Evolutionary conservation across 1,140 invertebrate species (phyloP), one percentile per base, ranked within the genome.

Genomic region (Heliconius hermathena): DNA sequence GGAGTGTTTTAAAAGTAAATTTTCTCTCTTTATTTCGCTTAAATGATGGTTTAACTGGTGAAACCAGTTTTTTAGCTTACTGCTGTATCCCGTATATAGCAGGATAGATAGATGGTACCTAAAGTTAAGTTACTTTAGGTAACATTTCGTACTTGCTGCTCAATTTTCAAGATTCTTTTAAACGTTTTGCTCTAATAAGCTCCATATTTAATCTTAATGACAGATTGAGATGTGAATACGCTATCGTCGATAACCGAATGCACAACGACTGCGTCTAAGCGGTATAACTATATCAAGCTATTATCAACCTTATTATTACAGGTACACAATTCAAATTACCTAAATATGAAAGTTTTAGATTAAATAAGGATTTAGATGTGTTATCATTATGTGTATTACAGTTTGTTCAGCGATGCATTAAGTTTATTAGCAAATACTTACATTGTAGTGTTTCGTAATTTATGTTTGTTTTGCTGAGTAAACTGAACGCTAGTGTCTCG

Each of bases 331-430:
- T 60, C 54, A 60, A 60, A 60, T 60, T 26, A 3, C 20, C n/a
- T 26, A 22, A 20, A n/a, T 3, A 20, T 8, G 1, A 60, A 22
- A n/a, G n/a, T 20, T 22, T 22, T 22, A 60, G n/a, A 60, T 20
- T 60, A 22, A 60, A 60, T 60, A 60, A 60, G 54, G n/a, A 60
- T 60, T 60, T 60, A 60, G 20, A 60, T 52, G 6, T 22, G 54
- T 60, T 60, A 60, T 60, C 54, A 22, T 60, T 57, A 57, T n/a
- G 54, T 57, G 54, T 52, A 52, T 57, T 57, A 57, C 54, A 60
- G n/a, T 60, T 60, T n/a, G n/a, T 9, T 22, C 54, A 60, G 54
- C 54, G 54, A 22, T 60, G 54, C 54, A 60, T 60, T 60, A 60
- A n/a, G n/a, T 22, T 22, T 22, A 60, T 60, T 60, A 60, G 54